Percentiles rank a stretch among this genome's conserved stretches.
Evolutionary conservation across 23 tunicate species (phyloP).

Genomic region (Diplosoma virens): DNA sequence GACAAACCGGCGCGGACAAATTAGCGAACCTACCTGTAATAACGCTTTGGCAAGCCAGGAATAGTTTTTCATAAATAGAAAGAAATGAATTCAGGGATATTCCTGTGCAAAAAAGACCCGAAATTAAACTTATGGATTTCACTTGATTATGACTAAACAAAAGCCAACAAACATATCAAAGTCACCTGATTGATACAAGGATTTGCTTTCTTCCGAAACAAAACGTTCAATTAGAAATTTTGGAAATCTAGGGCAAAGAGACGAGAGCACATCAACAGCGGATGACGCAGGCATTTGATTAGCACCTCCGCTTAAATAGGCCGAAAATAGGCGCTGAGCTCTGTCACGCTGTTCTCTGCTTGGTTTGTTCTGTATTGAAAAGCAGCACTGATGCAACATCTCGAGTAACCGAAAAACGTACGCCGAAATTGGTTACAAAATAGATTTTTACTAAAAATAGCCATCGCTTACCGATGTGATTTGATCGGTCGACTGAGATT

Average conservation of each 20-base stretch:
- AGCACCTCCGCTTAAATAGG: background rate
- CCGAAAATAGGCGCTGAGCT: constrained; percentile 14
- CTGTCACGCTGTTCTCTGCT: background rate
- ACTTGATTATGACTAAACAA: background rate
- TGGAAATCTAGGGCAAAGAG: constrained; percentile 45
- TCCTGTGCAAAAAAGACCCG: background rate
- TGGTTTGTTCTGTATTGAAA: background rate
- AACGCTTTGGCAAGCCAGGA: constrained; percentile 9
- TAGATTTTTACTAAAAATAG: too few species aligned
- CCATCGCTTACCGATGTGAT: constrained; percentile 1
- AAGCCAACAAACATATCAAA: background rate
- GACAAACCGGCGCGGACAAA: too few species aligned
- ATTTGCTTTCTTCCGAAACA: constrained; percentile 30
- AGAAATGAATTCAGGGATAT: constrained; percentile 8
- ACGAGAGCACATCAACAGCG: constrained; percentile 31
- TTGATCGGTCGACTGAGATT: background rate
- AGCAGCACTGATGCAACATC: too few species aligned
- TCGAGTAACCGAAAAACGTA: too few species aligned
- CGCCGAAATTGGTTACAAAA: too few species aligned
- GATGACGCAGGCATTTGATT: background rate
- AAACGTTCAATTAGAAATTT: constrained; percentile 27
- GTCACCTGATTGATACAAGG: background rate
- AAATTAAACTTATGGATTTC: background rate
- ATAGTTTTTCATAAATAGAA: constrained; percentile 29
- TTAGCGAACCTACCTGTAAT: constrained; percentile 1